Conservation (phyloP, 2,797 vertebrate species). For the Lophius americanus region DNA sequence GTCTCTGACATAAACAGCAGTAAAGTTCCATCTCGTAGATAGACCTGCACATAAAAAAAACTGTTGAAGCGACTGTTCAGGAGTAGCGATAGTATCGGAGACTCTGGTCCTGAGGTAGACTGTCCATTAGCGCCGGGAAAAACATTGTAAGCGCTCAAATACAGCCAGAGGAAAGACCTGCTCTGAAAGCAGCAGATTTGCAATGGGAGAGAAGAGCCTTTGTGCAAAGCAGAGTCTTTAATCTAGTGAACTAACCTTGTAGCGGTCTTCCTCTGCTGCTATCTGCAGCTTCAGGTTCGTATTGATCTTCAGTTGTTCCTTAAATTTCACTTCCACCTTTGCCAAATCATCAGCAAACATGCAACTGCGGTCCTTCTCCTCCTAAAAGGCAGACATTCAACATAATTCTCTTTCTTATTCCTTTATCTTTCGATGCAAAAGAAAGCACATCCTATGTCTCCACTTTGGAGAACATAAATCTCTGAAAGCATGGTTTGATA, state of each 20-base stretch:
- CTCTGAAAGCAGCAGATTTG: conserved; percentile 29
- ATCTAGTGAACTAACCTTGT: conserved; percentile 82
- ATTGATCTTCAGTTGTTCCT: conserved; percentile 93
- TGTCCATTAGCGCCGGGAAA: conserved; percentile 65
- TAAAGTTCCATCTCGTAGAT: conserved; percentile 78
- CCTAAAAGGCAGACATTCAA: conserved; percentile 75
- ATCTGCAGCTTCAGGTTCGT: conserved; percentile 89
- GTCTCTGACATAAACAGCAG: conserved; percentile 82
- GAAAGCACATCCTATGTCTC: not conserved
- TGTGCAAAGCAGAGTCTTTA: conserved; percentile 14
- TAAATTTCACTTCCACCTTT: conserved; percentile 94
- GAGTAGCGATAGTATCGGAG: conserved; percentile 69
- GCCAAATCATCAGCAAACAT: conserved; percentile 93
- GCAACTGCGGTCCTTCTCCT: conserved; percentile 91
- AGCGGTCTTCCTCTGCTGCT: conserved; percentile 89
- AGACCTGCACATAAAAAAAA: conserved; percentile 77
- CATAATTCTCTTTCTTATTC: not conserved
- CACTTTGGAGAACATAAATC: not conserved
- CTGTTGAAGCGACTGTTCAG: conserved; percentile 69
- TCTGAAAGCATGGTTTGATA: not conserved
- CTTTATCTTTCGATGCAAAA: not conserved
- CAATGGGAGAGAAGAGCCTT: not conserved
- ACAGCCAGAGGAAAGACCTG: conserved; percentile 14
- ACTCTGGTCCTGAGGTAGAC: conserved; percentile 60
- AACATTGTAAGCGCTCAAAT: conserved; percentile 33